Evolutionary conservation across 2,888 invertebrate genomes (phyloP).

Genomic region (Stenchaetothrips biformis): DNA sequence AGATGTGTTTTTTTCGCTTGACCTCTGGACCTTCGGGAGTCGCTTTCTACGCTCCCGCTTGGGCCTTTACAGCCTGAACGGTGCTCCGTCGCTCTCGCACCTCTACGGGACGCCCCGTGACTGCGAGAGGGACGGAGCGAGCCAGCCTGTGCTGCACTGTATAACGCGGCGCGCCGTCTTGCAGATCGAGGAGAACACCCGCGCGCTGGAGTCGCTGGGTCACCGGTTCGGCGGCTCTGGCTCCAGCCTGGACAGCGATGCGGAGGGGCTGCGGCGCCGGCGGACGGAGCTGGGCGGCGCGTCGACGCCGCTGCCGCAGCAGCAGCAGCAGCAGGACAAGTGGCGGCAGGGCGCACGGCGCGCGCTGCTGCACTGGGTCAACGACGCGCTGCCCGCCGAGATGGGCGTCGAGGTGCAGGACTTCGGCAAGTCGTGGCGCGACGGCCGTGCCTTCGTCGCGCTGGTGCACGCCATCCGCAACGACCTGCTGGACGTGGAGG

Average conservation of each 20-base stretch:
- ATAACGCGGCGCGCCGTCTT: slow-evolving; percentile 37
- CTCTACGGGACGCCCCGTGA: too few relatives aligned
- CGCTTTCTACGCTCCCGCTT: too few relatives aligned
- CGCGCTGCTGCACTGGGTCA: slow-evolving; percentile 89
- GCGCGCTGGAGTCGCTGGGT: slow-evolving; percentile 78
- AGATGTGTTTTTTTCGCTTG: too few relatives aligned
- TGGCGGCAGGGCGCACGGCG: slow-evolving; percentile 69
- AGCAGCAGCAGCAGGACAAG: slow-evolving; percentile 42
- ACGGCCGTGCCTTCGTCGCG: slow-evolving; percentile 91
- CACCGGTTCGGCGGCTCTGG: slow-evolving; percentile 73
- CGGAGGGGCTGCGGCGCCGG: slow-evolving; percentile 41
- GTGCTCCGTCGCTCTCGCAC: too few relatives aligned
- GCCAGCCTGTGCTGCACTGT: too few relatives aligned
- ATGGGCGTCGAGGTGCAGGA: slow-evolving; percentile 84
- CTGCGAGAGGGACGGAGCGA: too few relatives aligned
- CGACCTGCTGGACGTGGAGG: slow-evolving; percentile 82
- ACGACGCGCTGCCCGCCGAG: slow-evolving; percentile 82
- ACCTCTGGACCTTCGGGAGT: too few relatives aligned
- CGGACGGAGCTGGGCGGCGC: slow-evolving; percentile 59
- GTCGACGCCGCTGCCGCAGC: slow-evolving; percentile 49
- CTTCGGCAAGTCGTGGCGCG: slow-evolving; percentile 93
- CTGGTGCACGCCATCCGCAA: slow-evolving; percentile 93
- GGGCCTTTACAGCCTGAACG: too few relatives aligned
- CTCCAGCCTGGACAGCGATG: slow-evolving; percentile 75
- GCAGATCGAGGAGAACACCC: slow-evolving; percentile 92